Evolutionary conservation across 2,888 invertebrate species (phyloP).

Genomic region (Terebella lapidaria): DNA sequence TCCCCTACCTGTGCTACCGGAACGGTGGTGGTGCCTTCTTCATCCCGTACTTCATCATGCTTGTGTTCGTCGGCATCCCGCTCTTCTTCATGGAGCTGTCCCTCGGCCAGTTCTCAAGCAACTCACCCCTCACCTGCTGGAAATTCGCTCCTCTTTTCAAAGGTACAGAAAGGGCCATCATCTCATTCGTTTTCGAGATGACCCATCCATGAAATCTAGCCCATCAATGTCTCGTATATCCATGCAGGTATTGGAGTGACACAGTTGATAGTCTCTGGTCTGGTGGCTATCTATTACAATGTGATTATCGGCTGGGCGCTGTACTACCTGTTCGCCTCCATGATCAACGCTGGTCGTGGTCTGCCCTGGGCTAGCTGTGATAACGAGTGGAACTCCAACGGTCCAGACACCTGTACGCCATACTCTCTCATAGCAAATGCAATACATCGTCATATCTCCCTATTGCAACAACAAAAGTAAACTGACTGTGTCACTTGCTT

Average conservation of each 20-base stretch:
- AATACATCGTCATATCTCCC: too few species aligned
- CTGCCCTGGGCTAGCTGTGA: constrained; percentile 24
- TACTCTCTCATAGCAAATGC: too few species aligned
- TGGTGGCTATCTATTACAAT: constrained; percentile 44
- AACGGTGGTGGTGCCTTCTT: constrained; percentile 33
- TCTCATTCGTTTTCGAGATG: too few species aligned
- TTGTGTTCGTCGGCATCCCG: constrained; percentile 49
- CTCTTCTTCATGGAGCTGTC: constrained; percentile 51
- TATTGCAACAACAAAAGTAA: too few species aligned
- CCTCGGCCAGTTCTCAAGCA: constrained; percentile 51
- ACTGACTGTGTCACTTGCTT: neutral
- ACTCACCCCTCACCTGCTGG: constrained; percentile 52
- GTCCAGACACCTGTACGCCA: neutral
- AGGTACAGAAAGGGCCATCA: constrained; percentile 31
- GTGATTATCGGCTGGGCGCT: constrained; percentile 42
- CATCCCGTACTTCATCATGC: constrained; percentile 49
- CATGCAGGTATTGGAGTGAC: constrained; percentile 41
- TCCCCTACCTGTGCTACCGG: constrained; percentile 17
- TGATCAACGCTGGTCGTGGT: constrained; percentile 18
- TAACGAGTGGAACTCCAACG: constrained; percentile 13
- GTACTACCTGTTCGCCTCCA: constrained; percentile 39
- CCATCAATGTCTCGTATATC: too few species aligned
- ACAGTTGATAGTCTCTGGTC: constrained; percentile 32
- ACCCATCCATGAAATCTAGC: too few species aligned
- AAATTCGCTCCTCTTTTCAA: constrained; percentile 48